phyloP scores from a whole-genome alignment of 2,113 vertebrate genomes.

The Pagrus major region DNA sequence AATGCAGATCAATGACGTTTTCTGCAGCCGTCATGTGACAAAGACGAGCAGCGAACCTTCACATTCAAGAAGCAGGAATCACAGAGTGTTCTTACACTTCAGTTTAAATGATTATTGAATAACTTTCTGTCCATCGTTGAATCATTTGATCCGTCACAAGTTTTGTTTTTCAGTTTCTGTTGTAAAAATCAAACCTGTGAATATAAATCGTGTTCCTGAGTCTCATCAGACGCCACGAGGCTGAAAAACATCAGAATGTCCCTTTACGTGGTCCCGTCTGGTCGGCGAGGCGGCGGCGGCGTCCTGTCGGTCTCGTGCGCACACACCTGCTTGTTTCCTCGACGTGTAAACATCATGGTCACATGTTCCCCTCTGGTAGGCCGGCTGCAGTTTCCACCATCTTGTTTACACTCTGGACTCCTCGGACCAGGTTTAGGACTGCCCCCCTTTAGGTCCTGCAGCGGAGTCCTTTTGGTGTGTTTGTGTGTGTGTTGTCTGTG shows the following conservation, averaged over 20 bases:
- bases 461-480: constrained; percentile 63
- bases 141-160: no score
- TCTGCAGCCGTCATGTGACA: no score
- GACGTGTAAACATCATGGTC: constrained; percentile 64
- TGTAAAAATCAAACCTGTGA: no score
- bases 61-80: no score
- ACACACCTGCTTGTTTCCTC: constrained; percentile 9
- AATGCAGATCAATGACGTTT: no score
- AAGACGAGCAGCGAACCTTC: no score
- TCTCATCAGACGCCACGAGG: no score
- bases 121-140: no score
- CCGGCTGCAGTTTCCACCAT: constrained; percentile 67
- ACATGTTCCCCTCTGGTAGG: constrained; percentile 70
- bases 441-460: constrained; percentile 57
- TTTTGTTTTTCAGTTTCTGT: no score
- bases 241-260: neutral
- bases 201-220: no score
- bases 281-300: neutral
- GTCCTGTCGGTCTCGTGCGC: neutral
- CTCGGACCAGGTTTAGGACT: constrained; percentile 65
- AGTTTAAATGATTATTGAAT: no score
- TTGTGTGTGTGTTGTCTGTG: constrained; percentile 42
- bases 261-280: neutral
- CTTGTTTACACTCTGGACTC: constrained; percentile 78
- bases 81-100: no score